A percentile compares a stretch with the other conserved stretches of the same genome.
Evolutionary conservation across 2,113 vertebrate genomes (phyloP).

Genomic region (Tonatia bakeri): DNA sequence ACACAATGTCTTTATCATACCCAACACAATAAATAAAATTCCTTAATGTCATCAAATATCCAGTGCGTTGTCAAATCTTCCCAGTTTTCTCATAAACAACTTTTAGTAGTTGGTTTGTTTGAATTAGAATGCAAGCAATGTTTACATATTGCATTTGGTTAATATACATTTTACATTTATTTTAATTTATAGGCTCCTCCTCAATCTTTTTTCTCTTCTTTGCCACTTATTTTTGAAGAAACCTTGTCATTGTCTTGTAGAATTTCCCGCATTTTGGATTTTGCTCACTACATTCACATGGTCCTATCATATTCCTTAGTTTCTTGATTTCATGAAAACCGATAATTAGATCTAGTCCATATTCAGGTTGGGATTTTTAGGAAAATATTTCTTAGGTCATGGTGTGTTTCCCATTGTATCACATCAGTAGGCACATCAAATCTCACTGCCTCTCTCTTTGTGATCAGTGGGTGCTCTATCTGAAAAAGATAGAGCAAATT

Average conservation of each 20-base stretch:
- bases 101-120: background rate
- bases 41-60: background rate
- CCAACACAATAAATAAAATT: background rate
- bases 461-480: background rate
- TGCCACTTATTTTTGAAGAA: background rate
- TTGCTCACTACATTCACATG: background rate
- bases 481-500: background rate
- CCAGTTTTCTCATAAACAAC: background rate
- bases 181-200: background rate
- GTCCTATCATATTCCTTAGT: background rate
- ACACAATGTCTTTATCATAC: background rate
- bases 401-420: background rate
- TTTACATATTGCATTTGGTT: background rate
- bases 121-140: background rate
- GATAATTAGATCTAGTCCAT: background rate
- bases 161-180: background rate
- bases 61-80: background rate
- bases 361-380: background rate
- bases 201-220: background rate
- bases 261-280: background rate
- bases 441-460: background rate
- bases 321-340: background rate
- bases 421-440: background rate
- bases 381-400: background rate
- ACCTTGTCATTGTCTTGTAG: background rate